Percentiles rank a stretch among this genome's conserved stretches.
Evolutionary conservation across 2,888 invertebrate species (phyloP).

Genomic region (Rhorus exstirpatorius): DNA sequence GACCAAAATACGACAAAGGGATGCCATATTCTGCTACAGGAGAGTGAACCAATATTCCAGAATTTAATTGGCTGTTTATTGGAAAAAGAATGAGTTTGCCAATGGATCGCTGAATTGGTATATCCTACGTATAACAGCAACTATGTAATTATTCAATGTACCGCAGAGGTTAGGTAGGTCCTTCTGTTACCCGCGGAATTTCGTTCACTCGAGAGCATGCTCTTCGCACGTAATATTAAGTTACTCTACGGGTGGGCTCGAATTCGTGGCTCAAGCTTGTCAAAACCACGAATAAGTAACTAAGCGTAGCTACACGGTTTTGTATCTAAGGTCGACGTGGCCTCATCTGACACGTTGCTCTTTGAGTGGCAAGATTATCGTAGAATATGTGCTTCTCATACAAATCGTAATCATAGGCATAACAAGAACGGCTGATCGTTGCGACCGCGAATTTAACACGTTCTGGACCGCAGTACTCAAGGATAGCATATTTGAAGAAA

Average conservation of each 20-base stretch:
- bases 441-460: conserved; percentile 43
- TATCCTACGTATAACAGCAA: conserved; percentile 6
- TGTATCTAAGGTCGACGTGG: conserved; percentile 69
- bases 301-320: conserved; percentile 68
- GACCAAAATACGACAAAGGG: conserved; percentile 34
- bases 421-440: conserved; percentile 25
- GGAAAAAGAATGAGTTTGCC: background rate
- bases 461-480: no score
- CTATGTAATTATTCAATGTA: conserved; percentile 40
- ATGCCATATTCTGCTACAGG: conserved; percentile 29
- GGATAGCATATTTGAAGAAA: no score
- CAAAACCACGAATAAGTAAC: conserved; percentile 79
- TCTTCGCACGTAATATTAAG: conserved; percentile 58
- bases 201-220: conserved; percentile 19
- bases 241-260: conserved; percentile 46
- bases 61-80: conserved; percentile 22
- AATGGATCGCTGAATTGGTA: conserved; percentile 6
- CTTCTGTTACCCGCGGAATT: conserved; percentile 12
- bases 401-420: conserved; percentile 57
- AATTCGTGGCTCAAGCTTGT: conserved; percentile 76
- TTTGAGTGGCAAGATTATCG: conserved; percentile 30
- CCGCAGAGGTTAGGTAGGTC: conserved; percentile 38
- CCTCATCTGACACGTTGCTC: conserved; percentile 75
- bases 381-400: background rate
- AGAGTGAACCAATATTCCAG: conserved; percentile 51